Base-by-base conservation (phyloP, 2,888 invertebrate genomes). In the Troides aeacus region DNA sequence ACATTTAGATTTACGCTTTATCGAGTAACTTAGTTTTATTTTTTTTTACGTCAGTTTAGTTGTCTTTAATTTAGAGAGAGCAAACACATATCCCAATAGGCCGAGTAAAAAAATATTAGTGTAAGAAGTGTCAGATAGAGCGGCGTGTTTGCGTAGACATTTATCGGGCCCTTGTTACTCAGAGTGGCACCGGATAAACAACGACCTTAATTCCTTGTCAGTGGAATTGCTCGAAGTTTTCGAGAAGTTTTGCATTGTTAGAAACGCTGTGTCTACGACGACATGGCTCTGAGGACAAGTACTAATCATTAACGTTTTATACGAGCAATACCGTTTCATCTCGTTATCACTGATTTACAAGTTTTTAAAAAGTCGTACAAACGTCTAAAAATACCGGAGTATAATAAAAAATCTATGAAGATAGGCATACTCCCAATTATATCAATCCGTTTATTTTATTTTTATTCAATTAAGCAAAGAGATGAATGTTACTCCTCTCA, bases 121-220 rank as follows among this genome's bases (percentile, higher is more conserved):
- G 80, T 79, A 84, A 82, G 80, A 76, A 80, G 79, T 81, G 83
- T 77, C 76, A 80, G 81, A 75, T 79, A 77, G 76, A 75, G 81
- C 76, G 72, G 71, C 73, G 72, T 88, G 86, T 92, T 89, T 92
- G 83, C 79, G 68, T 73, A 75, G 75, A 73, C 82, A 79, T 84
- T 92, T 91, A 91, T 87, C 89, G 77, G 78, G 78, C 80, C 79
- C 86, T 86, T 84, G 90, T 85, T 88, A 89, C 82, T 78, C 87
- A 82, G 83, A 85, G 84, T 83, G 84, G 79, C 80, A 78, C 77
- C 77, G 75, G 70, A 75, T 74, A 75, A 77, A 78, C 76, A 78
- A 75, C 82, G 74, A 75, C 74, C 77, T 80, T 84, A 84, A 84
- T 83, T 82, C 83, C 79, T 77, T 80, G 81, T 84, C 85, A 82